Percentiles rank a stretch among this genome's conserved stretches.
These are phyloP conservation scores for Loriculus beryllinus DNA, from an alignment of 2,797 vertebrate genomes.

Conservation along the genomic window DNA sequence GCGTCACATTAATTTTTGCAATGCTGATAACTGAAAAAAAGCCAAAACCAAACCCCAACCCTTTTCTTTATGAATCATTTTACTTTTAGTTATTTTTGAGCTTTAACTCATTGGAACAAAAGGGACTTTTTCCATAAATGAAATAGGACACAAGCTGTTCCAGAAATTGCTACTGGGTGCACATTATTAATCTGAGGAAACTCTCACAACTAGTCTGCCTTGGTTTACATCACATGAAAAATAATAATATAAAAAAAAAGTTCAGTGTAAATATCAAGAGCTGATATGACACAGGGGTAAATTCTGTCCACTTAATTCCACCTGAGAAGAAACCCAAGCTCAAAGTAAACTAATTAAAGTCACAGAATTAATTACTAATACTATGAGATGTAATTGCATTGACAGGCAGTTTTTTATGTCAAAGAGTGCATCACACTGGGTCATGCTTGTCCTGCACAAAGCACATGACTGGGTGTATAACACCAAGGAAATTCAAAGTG, in stretches of 20 bases:
- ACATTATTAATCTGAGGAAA: neutral
- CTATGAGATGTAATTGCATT: neutral
- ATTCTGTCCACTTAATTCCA: neutral
- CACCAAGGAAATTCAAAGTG: neutral
- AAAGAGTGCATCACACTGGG: accelerated
- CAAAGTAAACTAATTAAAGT: neutral
- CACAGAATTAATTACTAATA: neutral
- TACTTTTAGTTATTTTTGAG: neutral
- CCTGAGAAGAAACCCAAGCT: neutral
- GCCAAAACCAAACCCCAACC: accelerated
- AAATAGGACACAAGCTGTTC: neutral
- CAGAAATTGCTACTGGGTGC: neutral
- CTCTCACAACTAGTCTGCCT: neutral
- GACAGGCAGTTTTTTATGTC: neutral
- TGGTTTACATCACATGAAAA: neutral
- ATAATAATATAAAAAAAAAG: neutral
- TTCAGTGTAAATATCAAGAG: neutral
- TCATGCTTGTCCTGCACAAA: neutral
- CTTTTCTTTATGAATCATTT: neutral
- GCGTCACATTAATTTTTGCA: neutral
- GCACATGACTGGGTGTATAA: accelerated
- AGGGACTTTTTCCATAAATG: neutral
- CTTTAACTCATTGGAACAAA: neutral
- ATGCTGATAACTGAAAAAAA: neutral
- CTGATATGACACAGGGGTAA: neutral